Evolutionary conservation across 1,140 invertebrate genomes (phyloP).

Genomic region (Holcopasites calliopsidis): DNA sequence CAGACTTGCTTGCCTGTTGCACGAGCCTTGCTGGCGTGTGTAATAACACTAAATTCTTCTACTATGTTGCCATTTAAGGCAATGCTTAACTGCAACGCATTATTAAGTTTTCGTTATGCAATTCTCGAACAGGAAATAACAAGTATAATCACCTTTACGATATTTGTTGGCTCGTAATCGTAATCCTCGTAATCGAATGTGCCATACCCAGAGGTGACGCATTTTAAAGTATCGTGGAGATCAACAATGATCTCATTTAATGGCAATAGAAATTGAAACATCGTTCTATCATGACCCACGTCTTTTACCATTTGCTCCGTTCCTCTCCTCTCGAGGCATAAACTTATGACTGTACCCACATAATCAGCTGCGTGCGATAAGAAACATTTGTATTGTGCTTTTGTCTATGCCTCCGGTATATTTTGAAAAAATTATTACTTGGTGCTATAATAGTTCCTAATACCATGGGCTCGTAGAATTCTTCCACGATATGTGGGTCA

Average conservation of each 20-base stretch:
- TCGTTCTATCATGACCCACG: conserved; percentile 90
- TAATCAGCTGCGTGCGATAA: conserved; percentile 81
- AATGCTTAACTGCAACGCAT: conserved; percentile 85
- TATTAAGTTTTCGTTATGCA: conserved; percentile 16
- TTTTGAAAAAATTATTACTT: conserved; percentile 71
- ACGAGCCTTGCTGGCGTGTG: conserved; percentile 86
- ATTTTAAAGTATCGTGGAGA: conserved; percentile 96
- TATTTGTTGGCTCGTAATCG: conserved; percentile 87
- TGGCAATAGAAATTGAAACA: conserved; percentile 92
- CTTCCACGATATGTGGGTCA: conserved; percentile 83
- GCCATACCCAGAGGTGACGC: conserved; percentile 94
- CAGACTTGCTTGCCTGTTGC: conserved; percentile 87
- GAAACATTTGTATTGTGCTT: background rate
- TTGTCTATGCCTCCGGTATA: too few species aligned
- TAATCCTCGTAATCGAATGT: conserved; percentile 98
- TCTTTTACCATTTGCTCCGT: conserved; percentile 86
- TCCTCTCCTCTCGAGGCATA: conserved; percentile 90
- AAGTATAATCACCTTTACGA: conserved; percentile 84
- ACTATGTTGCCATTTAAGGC: conserved; percentile 90
- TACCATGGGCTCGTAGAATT: conserved; percentile 94
- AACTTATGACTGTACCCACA: conserved; percentile 84
- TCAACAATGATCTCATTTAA: conserved; percentile 96
- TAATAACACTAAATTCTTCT: conserved; percentile 93
- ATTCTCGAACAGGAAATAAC: background rate
- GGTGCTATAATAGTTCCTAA: conserved; percentile 94